phyloP scores from a whole-genome alignment of 1,140 invertebrate genomes.

The Plutomurus gul region DNA sequence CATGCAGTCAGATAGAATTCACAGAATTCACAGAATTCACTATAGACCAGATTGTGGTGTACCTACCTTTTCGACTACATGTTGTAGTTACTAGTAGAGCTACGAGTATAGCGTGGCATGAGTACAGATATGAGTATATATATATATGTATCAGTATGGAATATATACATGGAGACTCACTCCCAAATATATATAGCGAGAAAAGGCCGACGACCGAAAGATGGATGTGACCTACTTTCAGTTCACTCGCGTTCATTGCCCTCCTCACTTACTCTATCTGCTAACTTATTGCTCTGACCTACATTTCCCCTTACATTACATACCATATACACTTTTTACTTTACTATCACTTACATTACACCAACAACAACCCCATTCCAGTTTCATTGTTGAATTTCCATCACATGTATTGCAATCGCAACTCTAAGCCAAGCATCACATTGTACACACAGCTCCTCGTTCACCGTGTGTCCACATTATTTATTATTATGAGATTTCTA shows the following conservation, averaged over 20 bases:
- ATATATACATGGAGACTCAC: background rate
- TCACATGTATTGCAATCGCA: too few species aligned
- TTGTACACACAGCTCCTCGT: too few species aligned
- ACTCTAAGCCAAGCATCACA: too few species aligned
- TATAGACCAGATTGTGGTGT: too few species aligned
- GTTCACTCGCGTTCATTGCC: constrained; percentile 25
- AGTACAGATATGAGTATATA: background rate
- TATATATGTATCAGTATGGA: background rate
- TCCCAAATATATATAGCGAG: background rate
- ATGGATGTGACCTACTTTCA: constrained; percentile 23
- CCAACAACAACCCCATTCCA: background rate
- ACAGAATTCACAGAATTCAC: too few species aligned
- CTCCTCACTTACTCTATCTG: constrained; percentile 23
- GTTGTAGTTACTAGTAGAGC: too few species aligned
- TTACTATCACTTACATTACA: constrained; percentile 19
- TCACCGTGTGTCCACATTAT: too few species aligned
- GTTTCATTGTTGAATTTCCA: background rate
- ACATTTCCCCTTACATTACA: constrained; percentile 17
- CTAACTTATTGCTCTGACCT: constrained; percentile 17
- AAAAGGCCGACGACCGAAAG: constrained; percentile 16
- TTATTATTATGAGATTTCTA: too few species aligned
- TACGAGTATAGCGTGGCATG: too few species aligned
- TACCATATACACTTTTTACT: too few species aligned
- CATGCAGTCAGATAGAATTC: too few species aligned
- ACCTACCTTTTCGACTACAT: too few species aligned